phyloP scores from a whole-genome alignment of 2,113 vertebrate species.

The Xiphorhynchus elegans region DNA sequence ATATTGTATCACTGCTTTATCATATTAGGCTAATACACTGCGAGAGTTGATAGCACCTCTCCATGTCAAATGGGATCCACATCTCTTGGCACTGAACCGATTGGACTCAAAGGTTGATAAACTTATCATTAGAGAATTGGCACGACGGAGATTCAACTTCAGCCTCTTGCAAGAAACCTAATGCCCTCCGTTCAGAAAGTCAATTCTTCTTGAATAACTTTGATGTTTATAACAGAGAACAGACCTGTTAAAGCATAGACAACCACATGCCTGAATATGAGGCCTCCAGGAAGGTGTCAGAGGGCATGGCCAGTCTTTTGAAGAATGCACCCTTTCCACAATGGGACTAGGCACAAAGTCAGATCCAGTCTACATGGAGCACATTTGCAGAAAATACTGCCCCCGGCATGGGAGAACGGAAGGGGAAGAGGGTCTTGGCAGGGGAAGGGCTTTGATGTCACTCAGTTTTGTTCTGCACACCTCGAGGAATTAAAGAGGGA shows the following conservation, averaged over 20 bases:
- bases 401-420: conserved; percentile 66
- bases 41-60: conserved; percentile 85
- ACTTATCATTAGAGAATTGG: conserved; percentile 83
- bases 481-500: conserved; percentile 74
- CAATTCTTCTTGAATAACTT: conserved; percentile 75
- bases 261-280: conserved; percentile 79
- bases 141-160: conserved; percentile 81
- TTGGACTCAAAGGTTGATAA: conserved; percentile 84
- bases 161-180: conserved; percentile 83
- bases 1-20: conserved; percentile 87
- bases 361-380: conserved; percentile 79
- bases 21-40: conserved; percentile 85
- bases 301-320: conserved; percentile 76
- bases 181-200: conserved; percentile 78
- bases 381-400: conserved; percentile 76
- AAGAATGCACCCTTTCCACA: conserved; percentile 80
- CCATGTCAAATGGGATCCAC: conserved; percentile 84
- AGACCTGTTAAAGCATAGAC: conserved; percentile 79
- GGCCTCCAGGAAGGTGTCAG: conserved; percentile 78
- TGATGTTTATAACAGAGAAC: conserved; percentile 80
- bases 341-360: conserved; percentile 81
- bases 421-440: conserved; percentile 73
- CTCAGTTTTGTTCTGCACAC: conserved; percentile 73
- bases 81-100: conserved; percentile 85
- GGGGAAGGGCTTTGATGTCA: conserved; percentile 76